Percentiles rank a stretch among this genome's conserved stretches.
Evolutionary conservation across 2,888 invertebrate species (phyloP).

Genomic region (Osmoderma eremita): DNA sequence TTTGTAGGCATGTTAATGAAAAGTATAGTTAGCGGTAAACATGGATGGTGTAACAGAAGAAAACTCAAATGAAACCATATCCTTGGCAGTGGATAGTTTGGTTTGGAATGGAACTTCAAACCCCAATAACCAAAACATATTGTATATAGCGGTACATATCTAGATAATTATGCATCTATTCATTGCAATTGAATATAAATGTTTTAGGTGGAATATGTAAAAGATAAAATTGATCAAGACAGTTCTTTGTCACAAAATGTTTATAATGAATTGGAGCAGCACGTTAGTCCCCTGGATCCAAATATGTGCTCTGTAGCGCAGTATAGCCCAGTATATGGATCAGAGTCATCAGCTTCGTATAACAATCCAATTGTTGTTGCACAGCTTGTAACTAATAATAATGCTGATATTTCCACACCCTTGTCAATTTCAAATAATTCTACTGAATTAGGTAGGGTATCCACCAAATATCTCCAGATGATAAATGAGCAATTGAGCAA

Average conservation of each 20-base stretch:
- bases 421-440: conserved; percentile 53
- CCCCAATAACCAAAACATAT: conserved; percentile 53
- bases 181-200: background rate
- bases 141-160: conserved; percentile 60
- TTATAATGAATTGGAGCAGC: conserved; percentile 56
- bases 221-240: conserved; percentile 56
- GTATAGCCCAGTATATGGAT: conserved; percentile 69
- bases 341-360: conserved; percentile 53
- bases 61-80: conserved; percentile 53
- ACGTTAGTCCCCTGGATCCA: conserved; percentile 62
- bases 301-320: conserved; percentile 70
- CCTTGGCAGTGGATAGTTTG: conserved; percentile 53
- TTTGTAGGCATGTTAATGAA: conserved; percentile 20
- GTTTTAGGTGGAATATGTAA: conserved; percentile 60
- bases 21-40: conserved; percentile 40
- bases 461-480: conserved; percentile 57
- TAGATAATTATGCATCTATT: background rate
- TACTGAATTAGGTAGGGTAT: conserved; percentile 52
- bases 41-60: conserved; percentile 57
- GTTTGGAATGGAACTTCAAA: conserved; percentile 50
- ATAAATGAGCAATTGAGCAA: conserved; percentile 47
- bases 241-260: conserved; percentile 47
- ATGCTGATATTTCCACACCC: conserved; percentile 49
- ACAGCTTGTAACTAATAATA: conserved; percentile 54
- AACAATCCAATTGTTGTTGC: conserved; percentile 59